Conservation (phyloP, 2,113 vertebrate genomes). For the Embiotoca jacksoni region DNA sequence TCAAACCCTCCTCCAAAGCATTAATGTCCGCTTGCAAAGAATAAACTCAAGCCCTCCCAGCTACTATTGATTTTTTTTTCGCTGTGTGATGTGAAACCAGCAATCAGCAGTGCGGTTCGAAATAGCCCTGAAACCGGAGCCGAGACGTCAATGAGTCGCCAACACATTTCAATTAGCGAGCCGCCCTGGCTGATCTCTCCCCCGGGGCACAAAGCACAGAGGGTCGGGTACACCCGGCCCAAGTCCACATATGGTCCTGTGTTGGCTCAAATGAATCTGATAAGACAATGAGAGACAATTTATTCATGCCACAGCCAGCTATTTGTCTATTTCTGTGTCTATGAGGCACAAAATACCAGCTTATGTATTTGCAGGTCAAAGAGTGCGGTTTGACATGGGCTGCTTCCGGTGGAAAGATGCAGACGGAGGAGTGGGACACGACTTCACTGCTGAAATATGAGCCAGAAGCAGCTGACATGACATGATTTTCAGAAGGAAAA, state of each 20-base stretch:
- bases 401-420: conserved; percentile 16
- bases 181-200: conserved; percentile 86
- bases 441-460: conserved; percentile 14
- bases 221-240: conserved; percentile 75
- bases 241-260: conserved; percentile 73
- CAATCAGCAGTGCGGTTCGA: conserved; percentile 89
- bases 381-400: conserved; percentile 9
- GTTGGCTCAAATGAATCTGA: conserved; percentile 65
- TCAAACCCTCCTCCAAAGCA: conserved; percentile 75
- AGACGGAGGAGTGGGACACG: background rate
- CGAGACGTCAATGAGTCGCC: conserved; percentile 89
- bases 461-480: conserved; percentile 19
- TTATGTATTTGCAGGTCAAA: conserved; percentile 10
- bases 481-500: conserved; percentile 42
- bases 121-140: conserved; percentile 89
- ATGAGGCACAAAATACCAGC: conserved; percentile 23
- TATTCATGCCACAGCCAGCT: conserved; percentile 29
- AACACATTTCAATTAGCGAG: conserved; percentile 92
- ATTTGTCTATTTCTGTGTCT: conserved; percentile 31
- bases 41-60: conserved; percentile 81
- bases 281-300: conserved; percentile 51
- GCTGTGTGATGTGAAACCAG: conserved; percentile 89
- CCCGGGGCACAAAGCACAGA: conserved; percentile 80
- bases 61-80: conserved; percentile 86
- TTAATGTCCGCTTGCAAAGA: conserved; percentile 83